Evolutionary conservation across 2,113 vertebrate species (phyloP).

Genomic region (Leptosomus discolor): DNA sequence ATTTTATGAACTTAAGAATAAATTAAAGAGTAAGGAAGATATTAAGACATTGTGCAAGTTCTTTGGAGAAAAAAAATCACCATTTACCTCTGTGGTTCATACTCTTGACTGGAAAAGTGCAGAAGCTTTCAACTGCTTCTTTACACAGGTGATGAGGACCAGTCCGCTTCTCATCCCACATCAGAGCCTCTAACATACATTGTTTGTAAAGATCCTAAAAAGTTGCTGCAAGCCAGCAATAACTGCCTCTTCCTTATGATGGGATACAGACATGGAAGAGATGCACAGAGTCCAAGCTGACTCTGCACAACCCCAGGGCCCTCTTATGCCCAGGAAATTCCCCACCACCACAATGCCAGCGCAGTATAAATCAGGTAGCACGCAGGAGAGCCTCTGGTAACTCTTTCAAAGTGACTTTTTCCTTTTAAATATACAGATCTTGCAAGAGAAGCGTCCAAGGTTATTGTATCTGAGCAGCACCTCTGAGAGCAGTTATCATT

Average conservation of each 20-base stretch:
- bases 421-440: background rate
- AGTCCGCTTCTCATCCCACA: background rate
- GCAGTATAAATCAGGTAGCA: background rate
- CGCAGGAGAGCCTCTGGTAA: background rate
- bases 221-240: background rate
- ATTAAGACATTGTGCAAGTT: background rate
- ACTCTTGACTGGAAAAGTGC: background rate
- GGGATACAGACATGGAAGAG: background rate
- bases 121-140: background rate
- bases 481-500: background rate
- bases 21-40: background rate
- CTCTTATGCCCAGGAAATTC: background rate
- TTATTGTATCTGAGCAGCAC: background rate
- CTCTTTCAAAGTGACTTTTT: background rate
- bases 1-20: background rate
- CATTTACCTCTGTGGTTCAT: background rate
- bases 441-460: background rate
- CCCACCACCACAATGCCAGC: background rate
- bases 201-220: background rate
- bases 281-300: background rate
- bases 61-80: background rate
- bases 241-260: background rate
- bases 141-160: background rate
- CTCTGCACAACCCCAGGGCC: background rate
- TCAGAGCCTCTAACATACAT: background rate